Conservation (phyloP, 2,113 vertebrate species). For the Eonycteris spelaea region DNA sequence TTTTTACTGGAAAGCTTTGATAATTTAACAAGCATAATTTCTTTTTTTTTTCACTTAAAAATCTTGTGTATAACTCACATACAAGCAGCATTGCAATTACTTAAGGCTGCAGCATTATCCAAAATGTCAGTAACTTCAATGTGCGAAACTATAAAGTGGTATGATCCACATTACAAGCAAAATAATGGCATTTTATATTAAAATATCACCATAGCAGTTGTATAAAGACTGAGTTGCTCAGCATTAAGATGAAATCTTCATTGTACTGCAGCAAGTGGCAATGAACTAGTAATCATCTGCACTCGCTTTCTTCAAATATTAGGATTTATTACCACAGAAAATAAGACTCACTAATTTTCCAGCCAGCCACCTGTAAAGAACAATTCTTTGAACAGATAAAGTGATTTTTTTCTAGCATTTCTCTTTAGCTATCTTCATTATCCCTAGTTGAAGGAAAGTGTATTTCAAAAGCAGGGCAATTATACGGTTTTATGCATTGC, state of each 20-base stretch:
- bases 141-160: background rate
- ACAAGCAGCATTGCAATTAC: background rate
- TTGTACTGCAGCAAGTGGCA: conserved; percentile 67
- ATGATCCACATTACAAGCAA: background rate
- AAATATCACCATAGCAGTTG: conserved; percentile 39
- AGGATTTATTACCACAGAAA: conserved; percentile 76
- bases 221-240: conserved; percentile 54
- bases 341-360: conserved; percentile 74
- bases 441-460: conserved; percentile 65
- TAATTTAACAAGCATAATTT: background rate
- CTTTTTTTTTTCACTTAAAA: background rate
- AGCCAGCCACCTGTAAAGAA: conserved; percentile 71
- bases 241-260: conserved; percentile 76
- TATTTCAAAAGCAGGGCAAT: conserved; percentile 71
- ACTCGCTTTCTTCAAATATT: conserved; percentile 76
- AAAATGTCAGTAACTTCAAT: background rate
- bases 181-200: conserved; percentile 37
- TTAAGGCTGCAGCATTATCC: background rate
- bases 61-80: background rate
- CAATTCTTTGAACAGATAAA: conserved; percentile 70
- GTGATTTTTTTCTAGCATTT: background rate
- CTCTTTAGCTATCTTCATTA: conserved; percentile 70
- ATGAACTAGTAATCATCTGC: conserved; percentile 71
- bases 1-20: background rate
- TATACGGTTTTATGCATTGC: conserved; percentile 58